Evolutionary conservation across 2,888 invertebrate genomes (phyloP), one percentile per base, ranked within the genome.

Genomic region (Resseliella maxima): DNA sequence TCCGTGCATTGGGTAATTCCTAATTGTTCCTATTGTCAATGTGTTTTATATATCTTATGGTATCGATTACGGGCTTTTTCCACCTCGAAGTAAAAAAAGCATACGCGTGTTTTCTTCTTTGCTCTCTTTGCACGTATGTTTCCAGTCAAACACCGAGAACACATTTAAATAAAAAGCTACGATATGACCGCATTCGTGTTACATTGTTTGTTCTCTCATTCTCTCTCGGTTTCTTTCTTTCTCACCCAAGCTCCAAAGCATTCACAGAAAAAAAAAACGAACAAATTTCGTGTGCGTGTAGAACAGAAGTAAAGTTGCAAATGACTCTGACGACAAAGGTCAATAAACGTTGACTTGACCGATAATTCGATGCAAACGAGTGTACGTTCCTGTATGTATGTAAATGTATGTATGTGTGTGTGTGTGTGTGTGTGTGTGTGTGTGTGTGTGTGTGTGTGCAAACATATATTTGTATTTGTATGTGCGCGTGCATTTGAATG

Each of bases 281-380:
- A n/a, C n/a, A n/a, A n/a, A n/a, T 50, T 8, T n/a, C n/a, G 72
- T 12, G 72, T 72, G 72, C 83, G 38, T 83, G 83, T 83, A 83
- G 24, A 38, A 83, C 24, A 83, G 83, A 83, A 83, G 38, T 83
- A 24, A 83, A 83, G 6, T 36, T 81, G 81, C 36, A 36, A 81
- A 81, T 36, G 81, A 21, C 83, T 38, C 83, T 83, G 38, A 83
- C 83, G n/a, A 83, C 38, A 83, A 38, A 83, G 83, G 83, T 83
- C 83, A 83, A 83, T 83, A 83, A 83, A 83, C 83, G 83, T 83
- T 83, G 83, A 38, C 83, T 83, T 83, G 83, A 83, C 83, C 83
- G 83, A 83, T 83, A 83, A 83, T 83, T 83, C 24, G 18, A 50
- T 50, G 46, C 46, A 18, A 50, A 18, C 46, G 2, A 15, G 46